These are phyloP conservation scores for Alaudala cheleensis DNA, from an alignment of 2,113 vertebrate species.

Conservation along the genomic window DNA sequence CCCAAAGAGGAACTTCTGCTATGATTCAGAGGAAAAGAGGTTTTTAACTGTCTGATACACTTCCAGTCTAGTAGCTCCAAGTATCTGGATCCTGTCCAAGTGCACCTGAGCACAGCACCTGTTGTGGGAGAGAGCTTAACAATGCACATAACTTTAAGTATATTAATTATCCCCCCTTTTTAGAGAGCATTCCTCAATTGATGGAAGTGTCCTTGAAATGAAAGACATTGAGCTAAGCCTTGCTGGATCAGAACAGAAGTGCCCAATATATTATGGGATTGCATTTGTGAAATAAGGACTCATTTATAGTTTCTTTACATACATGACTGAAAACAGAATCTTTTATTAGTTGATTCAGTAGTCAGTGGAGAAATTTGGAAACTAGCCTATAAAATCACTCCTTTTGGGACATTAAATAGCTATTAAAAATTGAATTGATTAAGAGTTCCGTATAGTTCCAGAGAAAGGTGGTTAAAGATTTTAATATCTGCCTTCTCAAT, in stretches of 20 bases:
- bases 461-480: slow-evolving; percentile 5
- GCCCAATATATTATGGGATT: not conserved
- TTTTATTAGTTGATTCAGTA: not conserved
- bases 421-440: slow-evolving; percentile 5
- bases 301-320: not conserved
- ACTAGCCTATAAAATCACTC: not conserved
- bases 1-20: not conserved
- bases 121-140: not conserved
- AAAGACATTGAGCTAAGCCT: not conserved
- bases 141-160: not conserved
- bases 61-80: not conserved
- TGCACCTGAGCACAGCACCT: not conserved
- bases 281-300: not conserved
- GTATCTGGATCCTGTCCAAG: not conserved
- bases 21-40: not conserved
- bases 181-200: not conserved
- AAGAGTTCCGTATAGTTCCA: not conserved
- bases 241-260: not conserved
- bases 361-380: not conserved
- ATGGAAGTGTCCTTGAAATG: not conserved
- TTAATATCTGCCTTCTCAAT: not conserved
- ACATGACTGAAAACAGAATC: not conserved
- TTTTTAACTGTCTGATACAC: not conserved
- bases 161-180: not conserved
- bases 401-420: not conserved